Conservation (phyloP, 2,113 vertebrate species). For the Tachysurus fulvidraco region DNA sequence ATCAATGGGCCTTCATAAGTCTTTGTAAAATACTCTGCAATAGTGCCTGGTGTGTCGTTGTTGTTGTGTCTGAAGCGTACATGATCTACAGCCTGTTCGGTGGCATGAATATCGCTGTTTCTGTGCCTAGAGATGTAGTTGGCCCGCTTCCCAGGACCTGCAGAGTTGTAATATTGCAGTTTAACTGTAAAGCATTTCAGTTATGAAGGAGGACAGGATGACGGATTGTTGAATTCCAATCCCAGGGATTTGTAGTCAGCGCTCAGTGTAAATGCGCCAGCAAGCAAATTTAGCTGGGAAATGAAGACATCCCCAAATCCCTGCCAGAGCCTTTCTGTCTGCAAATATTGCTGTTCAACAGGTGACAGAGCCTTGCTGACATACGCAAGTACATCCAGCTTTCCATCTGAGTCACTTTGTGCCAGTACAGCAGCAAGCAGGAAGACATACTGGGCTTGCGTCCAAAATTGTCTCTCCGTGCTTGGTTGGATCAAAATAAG, state of each 20-base stretch:
- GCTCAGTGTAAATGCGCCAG: conserved; percentile 1
- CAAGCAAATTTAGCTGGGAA: neutral
- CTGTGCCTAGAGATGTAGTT: neutral
- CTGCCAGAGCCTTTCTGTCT: neutral
- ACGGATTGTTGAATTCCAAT: conserved; percentile 22
- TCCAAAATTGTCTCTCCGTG: conserved; percentile 3
- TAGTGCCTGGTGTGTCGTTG: too few relatives aligned
- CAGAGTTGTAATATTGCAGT: neutral
- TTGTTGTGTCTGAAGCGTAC: neutral
- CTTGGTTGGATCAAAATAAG: conserved; percentile 2
- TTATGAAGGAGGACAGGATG: conserved; percentile 4
- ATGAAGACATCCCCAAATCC: conserved; percentile 18
- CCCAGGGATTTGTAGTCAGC: neutral
- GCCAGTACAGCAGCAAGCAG: neutral
- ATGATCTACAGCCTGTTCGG: neutral
- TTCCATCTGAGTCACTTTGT: conserved; percentile 13
- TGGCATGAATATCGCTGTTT: neutral
- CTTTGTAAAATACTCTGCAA: neutral
- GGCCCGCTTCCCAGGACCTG: neutral
- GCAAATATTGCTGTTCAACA: conserved; percentile 4
- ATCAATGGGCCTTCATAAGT: neutral
- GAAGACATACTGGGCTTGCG: neutral
- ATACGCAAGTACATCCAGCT: neutral
- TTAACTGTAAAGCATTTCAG: neutral
- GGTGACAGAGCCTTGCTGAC: neutral